A percentile compares a stretch with the other conserved stretches of the same genome.
Conservation (phyloP, 2,113 vertebrate species). For the Myxocyprinus asiaticus region DNA sequence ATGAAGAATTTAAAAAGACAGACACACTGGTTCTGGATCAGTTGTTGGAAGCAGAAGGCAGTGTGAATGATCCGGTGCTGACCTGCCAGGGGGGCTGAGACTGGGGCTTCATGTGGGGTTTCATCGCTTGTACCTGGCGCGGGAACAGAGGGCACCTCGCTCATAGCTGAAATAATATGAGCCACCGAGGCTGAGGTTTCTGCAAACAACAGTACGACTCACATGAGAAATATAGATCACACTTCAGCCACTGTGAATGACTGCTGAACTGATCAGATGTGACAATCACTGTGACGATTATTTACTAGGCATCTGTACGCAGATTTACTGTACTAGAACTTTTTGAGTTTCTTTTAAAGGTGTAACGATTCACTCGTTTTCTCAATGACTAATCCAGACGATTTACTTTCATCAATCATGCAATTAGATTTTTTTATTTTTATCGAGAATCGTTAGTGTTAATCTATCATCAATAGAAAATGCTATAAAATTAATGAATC, state of each 20-base stretch:
- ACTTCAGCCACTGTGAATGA: background rate
- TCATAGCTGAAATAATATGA: constrained; percentile 92
- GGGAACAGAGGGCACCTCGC: constrained; percentile 84
- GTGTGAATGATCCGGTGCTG: constrained; percentile 23
- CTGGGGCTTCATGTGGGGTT: background rate
- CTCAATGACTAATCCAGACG: too few relatives aligned
- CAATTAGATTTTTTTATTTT: too few relatives aligned
- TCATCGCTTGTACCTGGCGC: constrained; percentile 80
- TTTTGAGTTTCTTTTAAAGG: too few relatives aligned
- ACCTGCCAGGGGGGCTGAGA: constrained; percentile 59
- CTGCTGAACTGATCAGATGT: too few relatives aligned
- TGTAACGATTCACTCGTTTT: too few relatives aligned
- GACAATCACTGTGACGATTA: background rate
- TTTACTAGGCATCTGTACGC: too few relatives aligned
- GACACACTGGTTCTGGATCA: background rate
- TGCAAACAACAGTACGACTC: constrained; percentile 65
- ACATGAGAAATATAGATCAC: constrained; percentile 3
- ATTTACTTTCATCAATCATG: too few relatives aligned
- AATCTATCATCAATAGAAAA: too few relatives aligned
- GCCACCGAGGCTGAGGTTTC: constrained; percentile 84
- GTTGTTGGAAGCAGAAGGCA: background rate
- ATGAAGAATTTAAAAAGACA: background rate
- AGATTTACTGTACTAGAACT: too few relatives aligned
- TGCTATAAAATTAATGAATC: too few relatives aligned
- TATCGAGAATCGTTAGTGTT: too few relatives aligned